Conservation (phyloP, 2,888 invertebrate species). For the Hypomecis atomaria region DNA sequence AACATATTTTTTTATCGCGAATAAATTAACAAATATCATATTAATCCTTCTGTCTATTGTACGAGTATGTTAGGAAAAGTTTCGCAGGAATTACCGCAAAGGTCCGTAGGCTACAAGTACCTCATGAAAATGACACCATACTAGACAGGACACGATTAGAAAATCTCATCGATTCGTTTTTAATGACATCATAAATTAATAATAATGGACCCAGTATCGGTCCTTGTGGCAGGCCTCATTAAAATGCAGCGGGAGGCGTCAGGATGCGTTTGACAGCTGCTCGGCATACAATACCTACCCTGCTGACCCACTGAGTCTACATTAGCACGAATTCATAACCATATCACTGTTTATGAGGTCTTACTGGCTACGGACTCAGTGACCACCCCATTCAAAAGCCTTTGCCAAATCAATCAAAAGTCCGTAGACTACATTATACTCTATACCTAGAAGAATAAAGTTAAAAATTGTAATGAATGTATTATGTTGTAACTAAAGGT, state of each 20-base stretch:
- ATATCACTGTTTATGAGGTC: slow-evolving; percentile 51
- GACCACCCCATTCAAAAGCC: slow-evolving; percentile 43
- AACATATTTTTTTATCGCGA: no score
- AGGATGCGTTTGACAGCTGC: slow-evolving; percentile 57
- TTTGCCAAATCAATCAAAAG: slow-evolving; percentile 34
- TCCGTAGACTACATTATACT: slow-evolving; percentile 5
- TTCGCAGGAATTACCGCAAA: no score
- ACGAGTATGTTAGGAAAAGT: no score
- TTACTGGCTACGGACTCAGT: slow-evolving; percentile 48
- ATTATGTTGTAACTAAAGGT: slow-evolving; percentile 44
- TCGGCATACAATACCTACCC: slow-evolving; percentile 64
- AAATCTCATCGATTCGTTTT: neutral
- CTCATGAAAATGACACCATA: no score
- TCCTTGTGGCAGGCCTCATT: slow-evolving; percentile 57
- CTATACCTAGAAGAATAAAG: slow-evolving; percentile 36
- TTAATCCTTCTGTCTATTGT: no score
- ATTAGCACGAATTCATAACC: slow-evolving; percentile 67
- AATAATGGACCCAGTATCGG: slow-evolving; percentile 18
- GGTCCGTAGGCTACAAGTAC: no score
- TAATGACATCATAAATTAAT: slow-evolving; percentile 18
- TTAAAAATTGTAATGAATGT: slow-evolving; percentile 32
- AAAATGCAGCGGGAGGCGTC: slow-evolving; percentile 56
- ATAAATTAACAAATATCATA: no score
- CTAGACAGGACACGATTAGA: no score
- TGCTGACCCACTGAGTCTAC: slow-evolving; percentile 66